These are phyloP conservation scores for Rhabdomys dilectus DNA, from an alignment of 2,113 vertebrate genomes.

Conservation along the genomic window DNA sequence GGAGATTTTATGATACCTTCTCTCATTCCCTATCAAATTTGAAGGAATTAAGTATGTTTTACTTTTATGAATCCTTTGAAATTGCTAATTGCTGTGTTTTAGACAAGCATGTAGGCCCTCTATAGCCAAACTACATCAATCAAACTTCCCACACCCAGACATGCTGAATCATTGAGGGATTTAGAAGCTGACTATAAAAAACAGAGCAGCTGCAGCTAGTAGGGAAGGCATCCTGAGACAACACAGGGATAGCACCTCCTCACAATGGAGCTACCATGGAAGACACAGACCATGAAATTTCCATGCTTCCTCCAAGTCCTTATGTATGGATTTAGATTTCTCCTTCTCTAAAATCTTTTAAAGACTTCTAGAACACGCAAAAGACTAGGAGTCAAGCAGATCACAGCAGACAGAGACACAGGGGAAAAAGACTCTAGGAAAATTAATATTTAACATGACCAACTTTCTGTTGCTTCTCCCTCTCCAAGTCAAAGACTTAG, in stretches of 20 bases:
- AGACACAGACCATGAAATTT: not conserved
- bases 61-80: slow-evolving; percentile 49
- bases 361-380: not conserved
- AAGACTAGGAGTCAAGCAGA: not conserved
- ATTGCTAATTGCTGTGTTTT: slow-evolving; percentile 26
- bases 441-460: not conserved
- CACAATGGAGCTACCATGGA: not conserved
- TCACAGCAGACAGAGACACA: not conserved
- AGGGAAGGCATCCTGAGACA: not conserved
- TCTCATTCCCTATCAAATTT: not conserved
- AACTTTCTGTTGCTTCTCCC: not conserved
- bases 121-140: not conserved
- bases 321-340: not conserved
- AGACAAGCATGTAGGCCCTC: slow-evolving; percentile 5
- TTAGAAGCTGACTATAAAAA: not conserved
- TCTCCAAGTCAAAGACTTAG: not conserved
- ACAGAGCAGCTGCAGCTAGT: not conserved
- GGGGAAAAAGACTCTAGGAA: not conserved
- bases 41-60: slow-evolving; percentile 31
- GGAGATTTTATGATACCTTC: not conserved
- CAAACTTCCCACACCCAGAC: slow-evolving; percentile 11
- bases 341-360: not conserved
- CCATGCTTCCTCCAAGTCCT: not conserved
- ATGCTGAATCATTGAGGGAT: slow-evolving; percentile 32
- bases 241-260: not conserved